Conservation (phyloP, 2,113 vertebrate species). For the Xenopus tropicalis region UCB_Xtro_10.0 CM004450.2:100643001-100643500, state of each 20-base stretch:
- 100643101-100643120: not conserved
- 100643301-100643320: too few species aligned
- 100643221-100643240: conserved; percentile 14
- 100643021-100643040: conserved; percentile 50
- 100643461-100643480: too few species aligned
- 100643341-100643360: too few species aligned
- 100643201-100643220: conserved; percentile 23
- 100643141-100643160: conserved; percentile 29
- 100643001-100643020: conserved; percentile 49
- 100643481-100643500: too few species aligned
- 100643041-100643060: conserved; percentile 47
- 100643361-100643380: too few species aligned
- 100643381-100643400: too few species aligned
- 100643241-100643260: not conserved
- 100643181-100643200: conserved; percentile 13
- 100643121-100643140: conserved; percentile 31
- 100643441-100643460: too few species aligned
- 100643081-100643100: conserved; percentile 48
- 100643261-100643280: too few species aligned
- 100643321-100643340: too few species aligned
- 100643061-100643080: conserved; percentile 33
- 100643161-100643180: conserved; percentile 14
- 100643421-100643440: too few species aligned
- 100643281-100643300: too few species aligned
- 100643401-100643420: too few species aligned